A percentile compares a stretch with the other conserved stretches of the same genome.
These are phyloP conservation scores for Drusus annulatus DNA, from an alignment of 1,140 invertebrate species.

Conservation along the genomic window DNA sequence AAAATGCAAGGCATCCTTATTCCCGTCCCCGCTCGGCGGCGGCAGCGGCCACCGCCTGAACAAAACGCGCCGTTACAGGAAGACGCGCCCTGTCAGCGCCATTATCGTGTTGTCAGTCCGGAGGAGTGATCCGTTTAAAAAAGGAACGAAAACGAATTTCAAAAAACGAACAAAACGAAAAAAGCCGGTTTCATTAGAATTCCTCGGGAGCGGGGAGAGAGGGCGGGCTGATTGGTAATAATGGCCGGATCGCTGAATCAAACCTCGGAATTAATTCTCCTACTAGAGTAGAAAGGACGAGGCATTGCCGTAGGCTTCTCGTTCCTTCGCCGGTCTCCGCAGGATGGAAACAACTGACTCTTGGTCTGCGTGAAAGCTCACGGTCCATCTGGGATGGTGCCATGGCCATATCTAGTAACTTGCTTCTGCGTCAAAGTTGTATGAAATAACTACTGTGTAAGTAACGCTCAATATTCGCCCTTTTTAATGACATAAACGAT, in stretches of 20 bases:
- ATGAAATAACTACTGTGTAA: too few species aligned
- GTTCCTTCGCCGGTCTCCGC: too few species aligned
- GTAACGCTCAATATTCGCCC: too few species aligned
- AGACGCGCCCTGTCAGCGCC: conserved; percentile 9
- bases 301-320: too few species aligned
- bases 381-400: too few species aligned
- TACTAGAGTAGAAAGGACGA: too few species aligned
- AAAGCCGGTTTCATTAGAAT: conserved; percentile 48
- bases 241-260: not conserved
- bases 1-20: conserved; percentile 7
- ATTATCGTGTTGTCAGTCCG: conserved; percentile 16
- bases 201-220: conserved; percentile 12
- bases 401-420: too few species aligned
- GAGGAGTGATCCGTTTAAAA: conserved; percentile 31
- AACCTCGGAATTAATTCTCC: too few species aligned
- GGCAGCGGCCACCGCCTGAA: not conserved
- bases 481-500: too few species aligned
- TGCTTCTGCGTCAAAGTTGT: too few species aligned
- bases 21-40: conserved; percentile 8
- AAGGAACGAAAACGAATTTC: conserved; percentile 23
- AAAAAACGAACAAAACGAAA: not conserved
- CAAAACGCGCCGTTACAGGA: conserved; percentile 14
- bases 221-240: conserved; percentile 36
- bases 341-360: too few species aligned
- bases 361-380: too few species aligned